These are phyloP conservation scores for Caenorhabditis wallacei DNA, from an alignment of 2,888 invertebrate genomes.

Conservation along the genomic window DNA sequence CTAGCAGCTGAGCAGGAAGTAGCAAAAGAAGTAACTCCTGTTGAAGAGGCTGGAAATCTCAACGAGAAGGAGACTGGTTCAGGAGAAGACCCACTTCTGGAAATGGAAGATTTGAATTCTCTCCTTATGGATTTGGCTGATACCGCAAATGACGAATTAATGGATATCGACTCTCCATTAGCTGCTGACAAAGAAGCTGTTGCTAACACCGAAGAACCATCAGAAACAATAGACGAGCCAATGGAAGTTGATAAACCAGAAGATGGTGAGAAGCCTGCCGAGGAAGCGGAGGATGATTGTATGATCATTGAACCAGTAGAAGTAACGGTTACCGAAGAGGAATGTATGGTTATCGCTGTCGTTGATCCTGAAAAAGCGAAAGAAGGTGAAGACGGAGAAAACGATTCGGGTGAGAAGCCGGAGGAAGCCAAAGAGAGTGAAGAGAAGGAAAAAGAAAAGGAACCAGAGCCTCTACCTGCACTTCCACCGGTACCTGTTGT, in stretches of 20 bases:
- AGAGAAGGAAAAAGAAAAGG: neutral
- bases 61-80: no score
- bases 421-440: neutral
- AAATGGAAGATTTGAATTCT: neutral
- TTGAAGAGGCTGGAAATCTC: neutral
- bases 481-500: no score
- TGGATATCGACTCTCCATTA: slow-evolving; percentile 5
- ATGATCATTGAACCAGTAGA: slow-evolving; percentile 2
- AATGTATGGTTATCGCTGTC: neutral
- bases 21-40: neutral
- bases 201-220: neutral
- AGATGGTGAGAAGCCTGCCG: neutral
- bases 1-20: no score
- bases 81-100: neutral
- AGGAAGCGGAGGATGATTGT: slow-evolving; percentile 13
- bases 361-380: no score
- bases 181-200: neutral
- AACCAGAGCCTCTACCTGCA: neutral
- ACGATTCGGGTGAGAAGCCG: neutral
- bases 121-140: neutral
- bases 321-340: neutral
- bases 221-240: neutral
- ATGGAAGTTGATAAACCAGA: slow-evolving; percentile 14
- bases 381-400: neutral
- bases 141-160: neutral